A percentile compares a stretch with the other conserved stretches of the same genome.
phyloP scores from a whole-genome alignment of 2,888 invertebrate genomes.

The Pecten maximus region DNA sequence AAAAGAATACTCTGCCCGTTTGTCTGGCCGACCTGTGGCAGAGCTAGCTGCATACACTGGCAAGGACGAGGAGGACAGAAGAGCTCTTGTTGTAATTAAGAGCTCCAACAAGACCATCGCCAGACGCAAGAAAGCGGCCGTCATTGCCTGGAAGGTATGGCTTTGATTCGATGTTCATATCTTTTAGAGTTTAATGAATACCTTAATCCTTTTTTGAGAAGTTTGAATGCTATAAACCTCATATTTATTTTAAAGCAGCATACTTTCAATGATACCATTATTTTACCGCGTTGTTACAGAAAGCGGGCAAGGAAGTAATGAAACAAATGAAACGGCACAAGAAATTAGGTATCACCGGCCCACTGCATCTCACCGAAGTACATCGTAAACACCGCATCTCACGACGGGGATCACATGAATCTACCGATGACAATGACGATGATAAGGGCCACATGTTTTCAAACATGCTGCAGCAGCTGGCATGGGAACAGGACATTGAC shows the following conservation, averaged over 20 bases:
- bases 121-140: slow-evolving; percentile 96
- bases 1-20: slow-evolving; percentile 96
- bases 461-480: slow-evolving; percentile 85
- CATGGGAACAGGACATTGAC: slow-evolving; percentile 90
- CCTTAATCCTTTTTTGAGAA: too few species aligned
- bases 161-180: background rate
- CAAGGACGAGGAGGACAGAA: slow-evolving; percentile 84
- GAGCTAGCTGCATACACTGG: slow-evolving; percentile 86
- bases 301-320: slow-evolving; percentile 77
- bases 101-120: slow-evolving; percentile 97
- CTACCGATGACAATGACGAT: slow-evolving; percentile 61
- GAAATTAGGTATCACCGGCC: slow-evolving; percentile 65
- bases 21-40: slow-evolving; percentile 82
- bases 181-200: too few species aligned
- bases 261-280: too few species aligned
- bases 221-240: too few species aligned
- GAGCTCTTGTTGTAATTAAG: slow-evolving; percentile 99
- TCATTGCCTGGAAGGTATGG: slow-evolving; percentile 98
- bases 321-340: slow-evolving; percentile 72
- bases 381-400: slow-evolving; percentile 53
- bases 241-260: too few species aligned
- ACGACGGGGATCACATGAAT: slow-evolving; percentile 39
- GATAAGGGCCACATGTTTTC: slow-evolving; percentile 59
- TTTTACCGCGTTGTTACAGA: slow-evolving; percentile 64
- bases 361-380: slow-evolving; percentile 60